Evolutionary conservation across 1,140 invertebrate species (phyloP), one percentile per base, ranked within the genome.

Genomic region (Gonioctena quinquepunctata): DNA sequence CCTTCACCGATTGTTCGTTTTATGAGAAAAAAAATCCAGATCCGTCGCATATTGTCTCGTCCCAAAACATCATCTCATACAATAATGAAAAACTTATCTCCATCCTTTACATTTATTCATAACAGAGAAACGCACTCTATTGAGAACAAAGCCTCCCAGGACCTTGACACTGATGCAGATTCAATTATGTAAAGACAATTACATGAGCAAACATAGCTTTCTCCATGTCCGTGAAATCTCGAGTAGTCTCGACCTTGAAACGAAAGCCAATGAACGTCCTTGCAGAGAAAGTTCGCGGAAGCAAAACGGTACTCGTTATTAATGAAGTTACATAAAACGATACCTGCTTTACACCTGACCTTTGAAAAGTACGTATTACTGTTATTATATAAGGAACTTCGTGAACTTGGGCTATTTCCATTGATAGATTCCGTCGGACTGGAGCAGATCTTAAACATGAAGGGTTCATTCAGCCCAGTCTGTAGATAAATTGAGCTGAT

Each of bases 231-330:
- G 18, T 52, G 42, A 52, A 26, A 26, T 8, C 6, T 42, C 18
- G 48, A 68, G 2, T n/a, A n/a, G 7, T 42, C 33, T 42, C 18
- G 63, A 64, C 26, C 26, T 48, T 69, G 60, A 18, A n/a, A 66
- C 0, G 7, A 42, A 42, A 27, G 52, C 69, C 72, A 74, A 68
- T 63, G 69, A 72, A 71, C 70, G 73, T 71, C 73, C 73, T 74
- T 74, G 66, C 8, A 54, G 69, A 69, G 73, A 74, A 74, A 74
- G 73, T 71, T 26, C 8, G 18, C 57, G 57, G 71, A 63, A 73
- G 68, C 52, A 21, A 70, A 73, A 72, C 70, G 52, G 59, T 50
- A 73, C 57, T 50, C 54, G 63, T 21, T 5, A 57, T 57, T 57
- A 25, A n/a, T 13, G 33, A 25, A 23, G 25, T 57, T 57, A 57